Evolutionary conservation across 2,797 vertebrate genomes (phyloP), one percentile per base, ranked within the genome.

Genomic region (Paratrypauchen microcephalus): DNA sequence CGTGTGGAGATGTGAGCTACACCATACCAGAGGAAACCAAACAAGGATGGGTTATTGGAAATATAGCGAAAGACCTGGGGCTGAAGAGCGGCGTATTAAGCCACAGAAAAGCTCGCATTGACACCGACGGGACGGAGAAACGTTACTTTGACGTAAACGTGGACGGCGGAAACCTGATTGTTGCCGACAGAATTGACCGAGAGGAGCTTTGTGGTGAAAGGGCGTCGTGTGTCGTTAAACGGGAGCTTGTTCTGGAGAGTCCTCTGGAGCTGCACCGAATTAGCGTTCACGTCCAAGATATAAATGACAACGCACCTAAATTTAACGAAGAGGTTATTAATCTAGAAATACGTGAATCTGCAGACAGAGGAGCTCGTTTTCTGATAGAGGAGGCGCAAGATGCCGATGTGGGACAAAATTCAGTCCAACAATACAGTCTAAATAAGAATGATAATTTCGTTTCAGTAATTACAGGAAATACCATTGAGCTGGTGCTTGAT

Each of bases 221-320:
- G 48, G 0, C 66, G 0, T 80, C 56, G 1, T 95, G 94, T 39
- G 5, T 89, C 11, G 60, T 95, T 0, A 90, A 87, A 58, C 83
- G 90, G 24, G 93, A 95, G 59, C 75, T 94, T 0, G 79, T 95
- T 5, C 72, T 94, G 54, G 93, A 94, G 70, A 91, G 90, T 73
- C 91, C 92, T 13, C 73, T 95, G 16, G 89, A 91, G 63, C 74
- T 90, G 1, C 87, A 91, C 60, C 76, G 74, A 1, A 66, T 92
- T 19, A 77, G 72, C 74, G 50, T 95, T 12, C 88, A 92, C 36
- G 81, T 94, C 73, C 84, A 86, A 55, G 93, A 95, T 80, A 77
- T 94, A 23, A 95, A 95, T 75, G 93, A 95, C 66, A 93, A 94
- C 61, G 68, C 85, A 0, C 94, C 94, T 4, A 70, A 68, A 15